phyloP scores from a whole-genome alignment of 2,113 vertebrate species.

The Acrocephalus kingi region DNA sequence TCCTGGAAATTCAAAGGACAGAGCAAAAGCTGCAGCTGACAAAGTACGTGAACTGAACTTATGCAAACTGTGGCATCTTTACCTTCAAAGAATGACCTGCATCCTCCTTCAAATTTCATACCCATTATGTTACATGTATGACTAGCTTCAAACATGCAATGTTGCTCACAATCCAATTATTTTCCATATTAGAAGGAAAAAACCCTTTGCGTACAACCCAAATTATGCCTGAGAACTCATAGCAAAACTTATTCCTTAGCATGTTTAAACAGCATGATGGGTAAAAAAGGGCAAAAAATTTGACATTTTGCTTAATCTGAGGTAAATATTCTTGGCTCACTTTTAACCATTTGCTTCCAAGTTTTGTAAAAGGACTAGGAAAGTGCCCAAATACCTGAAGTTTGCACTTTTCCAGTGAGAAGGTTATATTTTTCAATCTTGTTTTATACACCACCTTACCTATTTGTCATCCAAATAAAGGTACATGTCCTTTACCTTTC shows the following conservation, averaged over 20 bases:
- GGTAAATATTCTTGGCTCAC: neutral
- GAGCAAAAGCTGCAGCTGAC: neutral
- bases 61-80: neutral
- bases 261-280: neutral
- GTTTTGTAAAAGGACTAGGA: neutral
- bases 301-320: neutral
- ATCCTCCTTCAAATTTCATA: neutral
- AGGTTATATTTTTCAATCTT: neutral
- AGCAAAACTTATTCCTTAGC: neutral
- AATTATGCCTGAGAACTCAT: neutral
- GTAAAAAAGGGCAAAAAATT: neutral
- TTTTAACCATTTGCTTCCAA: neutral
- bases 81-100: neutral
- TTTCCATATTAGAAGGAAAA: neutral
- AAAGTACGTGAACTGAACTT: neutral
- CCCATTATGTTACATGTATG: neutral
- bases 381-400: neutral
- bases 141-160: neutral
- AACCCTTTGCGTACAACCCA: fast-evolving
- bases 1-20: neutral
- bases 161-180: neutral
- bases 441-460: neutral
- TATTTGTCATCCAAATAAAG: neutral
- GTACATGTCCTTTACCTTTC: fast-evolving
- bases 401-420: neutral